These are phyloP conservation scores for Nemopilema nomurai DNA, from an alignment of 30 jellyfish, hydroid and myxozoan species.

Conservation along the genomic window DNA sequence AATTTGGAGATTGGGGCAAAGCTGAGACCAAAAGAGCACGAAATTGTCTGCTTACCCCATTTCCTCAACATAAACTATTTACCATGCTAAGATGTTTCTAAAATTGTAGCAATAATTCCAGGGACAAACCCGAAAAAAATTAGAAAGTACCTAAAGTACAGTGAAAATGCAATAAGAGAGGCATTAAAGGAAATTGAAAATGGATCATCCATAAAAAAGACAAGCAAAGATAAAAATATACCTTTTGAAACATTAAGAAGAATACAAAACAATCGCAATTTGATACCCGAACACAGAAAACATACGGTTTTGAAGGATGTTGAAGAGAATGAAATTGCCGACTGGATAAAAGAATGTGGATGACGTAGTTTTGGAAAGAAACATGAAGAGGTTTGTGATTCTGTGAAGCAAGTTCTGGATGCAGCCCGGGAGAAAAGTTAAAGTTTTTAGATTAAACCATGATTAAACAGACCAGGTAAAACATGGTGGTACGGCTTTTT, in stretches of 20 bases:
- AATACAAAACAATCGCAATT: neutral
- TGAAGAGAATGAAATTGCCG: conserved; percentile 21
- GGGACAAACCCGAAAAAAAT: neutral
- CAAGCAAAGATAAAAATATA: neutral
- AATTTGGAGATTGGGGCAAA: neutral
- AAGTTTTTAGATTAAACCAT: neutral
- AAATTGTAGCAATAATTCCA: neutral
- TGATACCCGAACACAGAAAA: neutral
- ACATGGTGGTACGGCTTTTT: conserved; percentile 21
- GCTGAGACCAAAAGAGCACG: neutral
- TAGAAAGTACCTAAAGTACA: neutral
- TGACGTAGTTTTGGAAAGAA: conserved; percentile 11
- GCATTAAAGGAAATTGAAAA: neutral
- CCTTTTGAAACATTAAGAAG: neutral
- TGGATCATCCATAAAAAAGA: neutral
- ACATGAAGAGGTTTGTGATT: conserved; percentile 2
- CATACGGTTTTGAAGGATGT: neutral
- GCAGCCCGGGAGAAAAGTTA: conserved; percentile 9
- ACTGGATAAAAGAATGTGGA: conserved; percentile 20
- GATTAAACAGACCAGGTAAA: neutral
- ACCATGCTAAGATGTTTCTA: neutral
- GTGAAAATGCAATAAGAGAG: neutral
- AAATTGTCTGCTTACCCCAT: neutral
- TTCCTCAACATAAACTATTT: neutral
- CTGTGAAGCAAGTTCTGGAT: conserved; percentile 18